Conservation (phyloP, 2,888 invertebrate species). For the Chloroclysta siterata region DNA sequence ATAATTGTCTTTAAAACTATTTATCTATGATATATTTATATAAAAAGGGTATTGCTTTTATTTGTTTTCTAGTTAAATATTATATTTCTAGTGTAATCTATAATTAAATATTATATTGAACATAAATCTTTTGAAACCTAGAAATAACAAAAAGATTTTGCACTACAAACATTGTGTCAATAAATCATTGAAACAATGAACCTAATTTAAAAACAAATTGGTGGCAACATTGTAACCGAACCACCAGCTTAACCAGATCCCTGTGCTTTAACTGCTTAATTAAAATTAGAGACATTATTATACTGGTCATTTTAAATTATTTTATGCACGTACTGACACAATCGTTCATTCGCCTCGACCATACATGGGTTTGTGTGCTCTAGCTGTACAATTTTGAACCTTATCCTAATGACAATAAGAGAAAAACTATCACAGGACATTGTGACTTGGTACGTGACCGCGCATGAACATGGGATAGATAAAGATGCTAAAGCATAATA, state of each 20-base stretch:
- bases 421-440: slow-evolving; percentile 25
- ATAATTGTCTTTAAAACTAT: too few relatives aligned
- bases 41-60: too few relatives aligned
- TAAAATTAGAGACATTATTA: slow-evolving; percentile 40
- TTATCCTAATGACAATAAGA: slow-evolving; percentile 24
- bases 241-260: slow-evolving; percentile 42
- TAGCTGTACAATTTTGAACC: slow-evolving; percentile 35
- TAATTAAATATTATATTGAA: not conserved
- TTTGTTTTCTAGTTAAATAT: too few relatives aligned
- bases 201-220: slow-evolving; percentile 58
- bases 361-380: slow-evolving; percentile 47
- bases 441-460: slow-evolving; percentile 47
- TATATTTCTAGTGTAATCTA: not conserved
- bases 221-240: slow-evolving; percentile 53
- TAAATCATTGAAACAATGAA: slow-evolving; percentile 39
- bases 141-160: not conserved
- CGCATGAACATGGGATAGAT: slow-evolving; percentile 53
- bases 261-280: slow-evolving; percentile 35
- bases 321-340: slow-evolving; percentile 65
- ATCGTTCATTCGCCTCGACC: slow-evolving; percentile 66
- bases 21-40: too few relatives aligned
- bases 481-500: slow-evolving; percentile 49
- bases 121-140: too few relatives aligned
- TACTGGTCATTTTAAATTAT: slow-evolving; percentile 51
- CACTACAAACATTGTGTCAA: not conserved